Evolutionary conservation across 2,797 vertebrate genomes (phyloP).

Genomic region (Echeneis naucrates): DNA sequence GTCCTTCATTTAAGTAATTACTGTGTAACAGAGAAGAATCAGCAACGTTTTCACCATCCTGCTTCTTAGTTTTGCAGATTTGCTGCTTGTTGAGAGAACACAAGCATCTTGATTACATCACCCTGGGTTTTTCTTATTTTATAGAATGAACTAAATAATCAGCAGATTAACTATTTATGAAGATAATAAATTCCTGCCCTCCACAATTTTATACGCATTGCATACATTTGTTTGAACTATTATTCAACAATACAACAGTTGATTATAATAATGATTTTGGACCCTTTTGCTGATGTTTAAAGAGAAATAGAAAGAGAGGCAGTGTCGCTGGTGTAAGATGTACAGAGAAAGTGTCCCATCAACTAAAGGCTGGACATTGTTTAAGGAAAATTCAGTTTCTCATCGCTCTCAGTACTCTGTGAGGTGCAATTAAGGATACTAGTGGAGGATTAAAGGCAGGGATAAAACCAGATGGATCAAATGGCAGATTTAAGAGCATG

Average conservation of each 20-base stretch:
- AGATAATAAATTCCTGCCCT: not conserved
- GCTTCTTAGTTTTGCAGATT: not conserved
- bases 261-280: not conserved
- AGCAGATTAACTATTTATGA: not conserved
- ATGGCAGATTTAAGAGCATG: constrained; percentile 3
- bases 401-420: not conserved
- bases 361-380: not conserved
- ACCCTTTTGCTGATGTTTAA: not conserved
- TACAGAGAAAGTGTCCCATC: not conserved
- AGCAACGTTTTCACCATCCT: not conserved
- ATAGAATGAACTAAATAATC: not conserved
- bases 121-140: not conserved
- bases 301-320: too few relatives aligned
- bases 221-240: not conserved
- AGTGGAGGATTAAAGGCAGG: not conserved
- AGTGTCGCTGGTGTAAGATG: not conserved
- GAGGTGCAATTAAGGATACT: not conserved
- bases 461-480: not conserved
- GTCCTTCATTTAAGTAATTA: not conserved
- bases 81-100: not conserved
- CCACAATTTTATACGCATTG: not conserved
- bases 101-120: not conserved
- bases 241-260: too few relatives aligned
- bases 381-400: not conserved
- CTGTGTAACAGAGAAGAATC: not conserved